A percentile compares a stretch with the other conserved stretches of the same genome.
phyloP scores from a whole-genome alignment of 2,888 invertebrate species.

The Eledona agricola region DNA sequence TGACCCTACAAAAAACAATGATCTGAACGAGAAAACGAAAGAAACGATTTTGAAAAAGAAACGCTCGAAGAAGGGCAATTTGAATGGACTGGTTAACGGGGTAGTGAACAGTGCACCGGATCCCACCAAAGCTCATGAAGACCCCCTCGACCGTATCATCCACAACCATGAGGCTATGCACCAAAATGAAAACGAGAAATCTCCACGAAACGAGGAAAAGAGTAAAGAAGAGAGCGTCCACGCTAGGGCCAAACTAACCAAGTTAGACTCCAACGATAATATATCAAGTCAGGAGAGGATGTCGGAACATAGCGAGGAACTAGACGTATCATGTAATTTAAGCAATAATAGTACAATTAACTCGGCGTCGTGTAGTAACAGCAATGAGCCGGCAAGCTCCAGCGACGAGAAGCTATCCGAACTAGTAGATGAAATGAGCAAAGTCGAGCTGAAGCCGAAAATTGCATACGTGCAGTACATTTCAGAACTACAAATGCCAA shows the following conservation, averaged over 20 bases:
- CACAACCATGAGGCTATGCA: slow-evolving; percentile 19
- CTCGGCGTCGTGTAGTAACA: slow-evolving; percentile 32
- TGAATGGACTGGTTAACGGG: slow-evolving; percentile 51
- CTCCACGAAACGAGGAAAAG: slow-evolving; percentile 40
- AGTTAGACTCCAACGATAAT: slow-evolving; percentile 50
- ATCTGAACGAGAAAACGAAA: slow-evolving; percentile 34
- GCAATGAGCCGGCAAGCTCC: slow-evolving; percentile 38
- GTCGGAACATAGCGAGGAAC: slow-evolving; percentile 17
- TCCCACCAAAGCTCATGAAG: slow-evolving; percentile 20
- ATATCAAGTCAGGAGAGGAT: slow-evolving; percentile 40
- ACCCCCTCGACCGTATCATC: slow-evolving; percentile 11
- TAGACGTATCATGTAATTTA: slow-evolving; percentile 44
- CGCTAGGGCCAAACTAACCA: slow-evolving; percentile 43
- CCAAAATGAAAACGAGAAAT: too few species aligned
- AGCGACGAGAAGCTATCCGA: slow-evolving; percentile 37
- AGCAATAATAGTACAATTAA: slow-evolving; percentile 35
- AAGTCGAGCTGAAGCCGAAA: slow-evolving; percentile 22
- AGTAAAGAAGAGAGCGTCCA: slow-evolving; percentile 42
- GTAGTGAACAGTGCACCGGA: slow-evolving; percentile 30
- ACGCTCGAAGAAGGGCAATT: slow-evolving; percentile 35
- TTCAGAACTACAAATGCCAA: slow-evolving; percentile 97
- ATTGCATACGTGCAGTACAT: slow-evolving; percentile 80
- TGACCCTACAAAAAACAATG: slow-evolving; percentile 32
- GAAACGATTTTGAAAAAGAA: slow-evolving; percentile 37
- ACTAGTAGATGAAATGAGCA: slow-evolving; percentile 29